Evolutionary conservation across 2,113 vertebrate species (phyloP).

Genomic region (mouse (Mus musculus)): GRCm39 chr10:35871501-35872000

Average conservation of each 20-base stretch:
- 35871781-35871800: background rate
- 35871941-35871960: background rate
- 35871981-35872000: slow-evolving; percentile 2
- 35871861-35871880: background rate
- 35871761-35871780: background rate
- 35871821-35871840: background rate
- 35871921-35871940: background rate
- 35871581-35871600: background rate
- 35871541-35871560: slow-evolving; percentile 28
- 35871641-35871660: background rate
- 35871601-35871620: background rate
- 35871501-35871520: background rate
- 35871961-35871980: background rate
- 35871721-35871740: background rate
- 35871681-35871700: background rate
- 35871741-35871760: rapidly evolving
- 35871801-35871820: background rate
- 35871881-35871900: background rate
- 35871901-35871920: background rate
- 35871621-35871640: background rate
- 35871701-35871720: background rate
- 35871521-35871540: background rate
- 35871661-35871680: background rate
- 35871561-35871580: background rate
- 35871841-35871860: background rate